Conservation (phyloP, 2,797 vertebrate species). For the Acipenser ruthenus region DNA sequence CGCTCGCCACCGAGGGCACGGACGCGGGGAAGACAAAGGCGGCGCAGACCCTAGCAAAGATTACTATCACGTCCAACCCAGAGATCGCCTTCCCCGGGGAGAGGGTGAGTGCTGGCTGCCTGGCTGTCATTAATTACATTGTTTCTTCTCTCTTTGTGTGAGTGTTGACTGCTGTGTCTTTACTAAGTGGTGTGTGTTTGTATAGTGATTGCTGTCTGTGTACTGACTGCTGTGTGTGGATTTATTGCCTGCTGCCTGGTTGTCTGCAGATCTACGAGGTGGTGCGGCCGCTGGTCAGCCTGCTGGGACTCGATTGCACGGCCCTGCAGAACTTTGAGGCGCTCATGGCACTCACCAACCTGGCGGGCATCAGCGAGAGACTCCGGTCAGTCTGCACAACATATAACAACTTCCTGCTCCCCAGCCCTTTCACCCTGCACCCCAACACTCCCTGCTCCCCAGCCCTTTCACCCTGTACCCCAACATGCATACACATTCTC, state of each 20-base stretch:
- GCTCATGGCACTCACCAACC: conserved; percentile 91
- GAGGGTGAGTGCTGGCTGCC: conserved; percentile 55
- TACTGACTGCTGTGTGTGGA: background rate
- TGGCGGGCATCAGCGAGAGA: conserved; percentile 85
- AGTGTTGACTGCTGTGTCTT: background rate
- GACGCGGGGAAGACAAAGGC: conserved; percentile 84
- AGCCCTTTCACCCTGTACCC: background rate
- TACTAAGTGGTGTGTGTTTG: background rate
- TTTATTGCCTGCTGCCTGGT: conserved; percentile 10
- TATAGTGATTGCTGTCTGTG: background rate
- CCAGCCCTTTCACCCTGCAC: no score
- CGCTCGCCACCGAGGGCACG: conserved; percentile 83
- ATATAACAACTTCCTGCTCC: background rate
- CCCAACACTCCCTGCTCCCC: no score
- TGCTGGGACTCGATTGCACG: conserved; percentile 75
- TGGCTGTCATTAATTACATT: background rate
- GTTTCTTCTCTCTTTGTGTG: background rate
- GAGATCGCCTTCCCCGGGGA: conserved; percentile 94
- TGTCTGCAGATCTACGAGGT: conserved; percentile 81
- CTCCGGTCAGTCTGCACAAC: conserved; percentile 67
- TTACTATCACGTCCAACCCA: conserved; percentile 92
- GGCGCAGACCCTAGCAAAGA: conserved; percentile 90
- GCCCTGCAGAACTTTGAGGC: conserved; percentile 94
- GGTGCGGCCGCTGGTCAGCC: conserved; percentile 79
- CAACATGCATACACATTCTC: no score